Percentiles rank a stretch among this genome's conserved stretches.
These are phyloP conservation scores for Apodemia zela DNA, from an alignment of 2,888 invertebrate species.

Conservation along the genomic window DNA sequence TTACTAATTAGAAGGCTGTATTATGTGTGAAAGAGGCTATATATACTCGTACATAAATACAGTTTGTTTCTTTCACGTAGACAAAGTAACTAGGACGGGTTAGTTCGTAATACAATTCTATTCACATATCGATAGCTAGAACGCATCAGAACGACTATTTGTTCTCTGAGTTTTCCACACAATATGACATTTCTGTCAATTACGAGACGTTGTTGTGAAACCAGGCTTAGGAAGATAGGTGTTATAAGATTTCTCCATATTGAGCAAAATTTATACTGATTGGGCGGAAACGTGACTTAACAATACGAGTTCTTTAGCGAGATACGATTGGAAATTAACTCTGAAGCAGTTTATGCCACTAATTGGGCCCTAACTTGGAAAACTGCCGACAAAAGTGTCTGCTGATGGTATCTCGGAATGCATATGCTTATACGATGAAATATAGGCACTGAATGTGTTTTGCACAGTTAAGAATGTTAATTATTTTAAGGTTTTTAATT, in stretches of 20 bases:
- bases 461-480: not conserved
- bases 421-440: constrained; percentile 12
- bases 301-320: constrained; percentile 55
- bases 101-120: not conserved
- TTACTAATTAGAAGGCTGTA: too few relatives aligned
- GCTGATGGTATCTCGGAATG: constrained; percentile 25
- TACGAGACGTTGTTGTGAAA: constrained; percentile 1
- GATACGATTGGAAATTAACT: constrained; percentile 49
- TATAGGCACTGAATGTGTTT: not conserved
- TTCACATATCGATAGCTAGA: not conserved
- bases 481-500: constrained; percentile 6
- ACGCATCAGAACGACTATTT: not conserved
- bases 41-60: too few relatives aligned
- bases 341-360: constrained; percentile 46
- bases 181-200: constrained; percentile 14
- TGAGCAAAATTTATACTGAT: constrained; percentile 72
- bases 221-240: constrained; percentile 4
- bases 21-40: too few relatives aligned
- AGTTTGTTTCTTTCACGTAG: too few relatives aligned
- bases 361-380: constrained; percentile 68
- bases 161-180: constrained; percentile 9
- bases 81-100: too few relatives aligned
- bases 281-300: constrained; percentile 60
- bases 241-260: constrained; percentile 43
- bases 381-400: constrained; percentile 27